Percentiles rank a stretch among this genome's conserved stretches.
These are phyloP conservation scores for Enteromius thamalakanensis DNA, from an alignment of 2,797 vertebrate genomes.

Conservation along the genomic window DNA sequence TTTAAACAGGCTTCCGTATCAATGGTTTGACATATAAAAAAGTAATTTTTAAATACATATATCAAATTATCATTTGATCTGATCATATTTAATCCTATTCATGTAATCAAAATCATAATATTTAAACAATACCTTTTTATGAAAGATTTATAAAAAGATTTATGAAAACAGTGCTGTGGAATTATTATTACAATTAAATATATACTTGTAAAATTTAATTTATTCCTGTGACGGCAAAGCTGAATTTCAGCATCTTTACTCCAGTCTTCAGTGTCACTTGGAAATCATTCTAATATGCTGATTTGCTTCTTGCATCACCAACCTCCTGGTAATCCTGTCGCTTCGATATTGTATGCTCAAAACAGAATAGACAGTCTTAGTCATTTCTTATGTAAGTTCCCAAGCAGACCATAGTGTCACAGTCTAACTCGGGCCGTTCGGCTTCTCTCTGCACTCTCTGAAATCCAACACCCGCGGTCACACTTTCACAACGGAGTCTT, in stretches of 20 bases:
- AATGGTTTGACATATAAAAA: not conserved
- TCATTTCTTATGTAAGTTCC: not conserved
- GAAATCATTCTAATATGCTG: not conserved
- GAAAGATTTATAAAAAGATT: not conserved
- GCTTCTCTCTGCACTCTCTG: not conserved
- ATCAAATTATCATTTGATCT: not conserved
- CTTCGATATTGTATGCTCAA: not conserved
- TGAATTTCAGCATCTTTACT: not conserved
- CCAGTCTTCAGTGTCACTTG: not conserved
- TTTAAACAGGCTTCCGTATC: too few species aligned
- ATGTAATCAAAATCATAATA: not conserved
- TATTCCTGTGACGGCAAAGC: not conserved
- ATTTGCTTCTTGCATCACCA: not conserved
- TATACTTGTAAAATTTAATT: not conserved
- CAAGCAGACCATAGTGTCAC: not conserved
- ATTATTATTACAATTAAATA: not conserved
- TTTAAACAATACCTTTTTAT: not conserved
- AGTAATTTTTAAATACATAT: not conserved
- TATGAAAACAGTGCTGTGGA: not conserved
- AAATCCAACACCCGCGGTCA: conserved; percentile 17
- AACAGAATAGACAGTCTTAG: not conserved
- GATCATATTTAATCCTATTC: not conserved
- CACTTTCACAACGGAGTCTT: not conserved
- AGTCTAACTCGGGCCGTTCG: not conserved
- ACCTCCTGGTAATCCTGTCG: not conserved